Percentiles rank a stretch among this genome's conserved stretches.
Conservation (phyloP, 1,140 invertebrate genomes). For the Eurosta solidaginis region DNA sequence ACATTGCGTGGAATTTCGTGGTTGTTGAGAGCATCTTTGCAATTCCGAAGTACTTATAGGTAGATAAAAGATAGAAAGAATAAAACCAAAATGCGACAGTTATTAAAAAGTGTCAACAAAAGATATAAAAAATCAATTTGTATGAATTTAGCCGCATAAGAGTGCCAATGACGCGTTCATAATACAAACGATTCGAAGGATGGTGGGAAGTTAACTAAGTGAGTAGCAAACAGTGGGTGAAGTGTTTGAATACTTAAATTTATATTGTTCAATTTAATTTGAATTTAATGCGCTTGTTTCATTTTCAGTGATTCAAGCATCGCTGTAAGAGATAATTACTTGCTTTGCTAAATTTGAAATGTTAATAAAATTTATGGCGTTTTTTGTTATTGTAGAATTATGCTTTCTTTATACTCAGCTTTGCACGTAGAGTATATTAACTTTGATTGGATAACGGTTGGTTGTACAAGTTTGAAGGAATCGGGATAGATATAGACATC, state of each 20-base stretch:
- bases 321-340: not conserved
- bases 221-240: too few species aligned
- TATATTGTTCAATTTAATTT: not conserved
- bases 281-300: not conserved
- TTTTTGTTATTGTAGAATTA: too few species aligned
- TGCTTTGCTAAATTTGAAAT: too few species aligned
- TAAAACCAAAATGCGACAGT: not conserved
- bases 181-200: too few species aligned
- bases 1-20: not conserved
- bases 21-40: constrained; percentile 1
- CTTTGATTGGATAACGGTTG: too few species aligned
- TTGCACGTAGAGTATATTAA: too few species aligned
- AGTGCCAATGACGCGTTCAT: not conserved
- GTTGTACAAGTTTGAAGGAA: too few species aligned
- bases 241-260: too few species aligned
- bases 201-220: not conserved
- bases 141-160: not conserved
- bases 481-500: too few species aligned
- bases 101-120: constrained; percentile 17
- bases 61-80: not conserved
- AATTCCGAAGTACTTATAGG: not conserved
- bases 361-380: too few species aligned
- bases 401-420: too few species aligned
- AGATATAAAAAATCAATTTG: not conserved
- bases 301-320: not conserved